Conservation (phyloP, 1,140 invertebrate species). For the Brachionus calyciflorus region DNA sequence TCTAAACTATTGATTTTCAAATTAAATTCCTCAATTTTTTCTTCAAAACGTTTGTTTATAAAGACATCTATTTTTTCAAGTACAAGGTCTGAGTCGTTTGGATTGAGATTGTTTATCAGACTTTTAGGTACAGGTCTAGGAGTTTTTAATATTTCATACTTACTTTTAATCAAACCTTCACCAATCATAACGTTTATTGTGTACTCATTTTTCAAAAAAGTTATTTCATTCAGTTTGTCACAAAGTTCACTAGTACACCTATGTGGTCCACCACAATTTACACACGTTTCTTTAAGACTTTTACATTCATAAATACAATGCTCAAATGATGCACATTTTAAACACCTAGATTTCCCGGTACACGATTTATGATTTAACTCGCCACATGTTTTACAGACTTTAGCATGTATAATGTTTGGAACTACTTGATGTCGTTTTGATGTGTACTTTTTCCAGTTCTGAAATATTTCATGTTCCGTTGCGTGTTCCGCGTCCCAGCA, state of each 20-base stretch:
- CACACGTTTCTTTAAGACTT: neutral
- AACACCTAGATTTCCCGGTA: neutral
- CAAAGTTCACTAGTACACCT: neutral
- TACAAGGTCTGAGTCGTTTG: no score
- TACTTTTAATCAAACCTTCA: conserved; percentile 2
- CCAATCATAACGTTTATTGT: neutral
- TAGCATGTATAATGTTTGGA: neutral
- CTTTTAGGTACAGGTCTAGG: neutral
- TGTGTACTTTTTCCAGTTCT: no score
- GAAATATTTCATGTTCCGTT: no score
- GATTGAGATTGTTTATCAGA: no score
- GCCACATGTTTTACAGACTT: neutral
- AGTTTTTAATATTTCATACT: neutral
- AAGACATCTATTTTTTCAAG: no score
- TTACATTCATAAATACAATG: neutral
- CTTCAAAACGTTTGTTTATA: no score
- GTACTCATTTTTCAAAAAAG: neutral
- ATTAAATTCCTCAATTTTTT: no score
- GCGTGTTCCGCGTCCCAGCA: no score
- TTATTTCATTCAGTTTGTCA: neutral
- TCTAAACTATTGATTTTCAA: no score
- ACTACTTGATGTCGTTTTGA: neutral
- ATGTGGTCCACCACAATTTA: conserved; percentile 1
- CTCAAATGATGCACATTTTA: neutral
- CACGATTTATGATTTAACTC: conserved; percentile 7